Conservation (phyloP, 2,888 invertebrate species). For the Trichogramma evanescens region DNA sequence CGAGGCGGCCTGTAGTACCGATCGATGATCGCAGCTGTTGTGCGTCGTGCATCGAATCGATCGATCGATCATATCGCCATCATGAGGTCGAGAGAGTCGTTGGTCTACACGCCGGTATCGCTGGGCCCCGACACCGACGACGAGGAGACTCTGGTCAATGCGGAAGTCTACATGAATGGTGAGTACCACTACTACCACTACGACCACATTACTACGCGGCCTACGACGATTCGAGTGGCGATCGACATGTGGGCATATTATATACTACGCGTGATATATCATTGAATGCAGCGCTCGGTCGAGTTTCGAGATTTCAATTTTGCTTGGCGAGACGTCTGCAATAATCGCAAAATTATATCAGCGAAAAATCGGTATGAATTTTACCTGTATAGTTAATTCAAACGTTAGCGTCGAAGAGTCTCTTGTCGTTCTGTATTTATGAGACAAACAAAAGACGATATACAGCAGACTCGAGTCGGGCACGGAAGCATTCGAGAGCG, state of each 20-base stretch:
- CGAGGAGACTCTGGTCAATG: slow-evolving; percentile 44
- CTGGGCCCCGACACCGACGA: slow-evolving; percentile 45
- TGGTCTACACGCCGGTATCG: slow-evolving; percentile 44
- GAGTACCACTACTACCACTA: slow-evolving; percentile 19
- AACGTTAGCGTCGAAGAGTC: too few relatives aligned
- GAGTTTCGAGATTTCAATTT: too few relatives aligned
- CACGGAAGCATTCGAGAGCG: too few relatives aligned
- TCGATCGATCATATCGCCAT: slow-evolving; percentile 1
- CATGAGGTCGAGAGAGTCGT: slow-evolving; percentile 43
- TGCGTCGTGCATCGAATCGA: neutral
- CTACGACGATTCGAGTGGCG: neutral
- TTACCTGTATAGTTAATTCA: too few relatives aligned
- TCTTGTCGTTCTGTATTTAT: too few relatives aligned
- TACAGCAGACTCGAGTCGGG: too few relatives aligned
- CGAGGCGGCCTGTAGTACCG: neutral
- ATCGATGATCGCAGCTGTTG: neutral
- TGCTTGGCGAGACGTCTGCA: too few relatives aligned
- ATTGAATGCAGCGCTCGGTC: too few relatives aligned
- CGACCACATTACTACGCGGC: neutral
- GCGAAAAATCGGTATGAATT: too few relatives aligned
- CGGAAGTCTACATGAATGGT: slow-evolving; percentile 44
- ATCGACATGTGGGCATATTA: neutral
- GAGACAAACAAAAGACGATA: too few relatives aligned
- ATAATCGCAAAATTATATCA: too few relatives aligned
- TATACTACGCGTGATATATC: too few relatives aligned